Evolutionary conservation across 2,113 vertebrate species (phyloP).

Genomic region (Scomber scombrus): DNA sequence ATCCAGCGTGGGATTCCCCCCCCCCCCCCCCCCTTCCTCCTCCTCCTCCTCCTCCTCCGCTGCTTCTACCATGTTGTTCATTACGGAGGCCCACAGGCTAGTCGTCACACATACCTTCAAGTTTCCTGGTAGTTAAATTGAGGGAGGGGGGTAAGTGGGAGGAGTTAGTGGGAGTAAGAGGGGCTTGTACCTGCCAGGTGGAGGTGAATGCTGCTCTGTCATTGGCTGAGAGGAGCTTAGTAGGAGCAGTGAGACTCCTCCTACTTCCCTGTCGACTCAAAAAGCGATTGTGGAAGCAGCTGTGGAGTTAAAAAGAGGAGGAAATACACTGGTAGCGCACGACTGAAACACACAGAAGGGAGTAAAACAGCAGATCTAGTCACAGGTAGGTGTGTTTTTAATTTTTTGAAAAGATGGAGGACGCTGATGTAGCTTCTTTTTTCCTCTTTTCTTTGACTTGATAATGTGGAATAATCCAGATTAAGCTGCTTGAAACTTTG

Average conservation of each 20-base stretch:
- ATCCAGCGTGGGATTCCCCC: slow-evolving; percentile 59
- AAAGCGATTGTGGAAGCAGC: slow-evolving; percentile 40
- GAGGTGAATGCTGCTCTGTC: slow-evolving; percentile 27
- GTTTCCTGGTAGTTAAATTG: background rate
- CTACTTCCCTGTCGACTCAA: slow-evolving; percentile 50
- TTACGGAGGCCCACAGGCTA: background rate
- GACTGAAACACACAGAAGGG: background rate
- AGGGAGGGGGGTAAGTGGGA: background rate
- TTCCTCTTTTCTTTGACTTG: background rate
- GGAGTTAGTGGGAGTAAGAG: background rate
- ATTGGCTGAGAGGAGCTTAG: slow-evolving; percentile 61
- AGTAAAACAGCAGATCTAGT: background rate
- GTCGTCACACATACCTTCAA: slow-evolving; percentile 29
- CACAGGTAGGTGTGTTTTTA: slow-evolving; percentile 48
- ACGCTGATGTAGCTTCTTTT: no score
- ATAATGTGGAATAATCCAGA: background rate
- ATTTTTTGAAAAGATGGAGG: background rate
- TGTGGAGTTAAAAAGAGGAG: slow-evolving; percentile 33
- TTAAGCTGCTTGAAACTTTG: background rate
- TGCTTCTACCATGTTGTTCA: slow-evolving; percentile 16
- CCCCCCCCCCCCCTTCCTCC: background rate
- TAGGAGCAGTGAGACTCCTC: slow-evolving; percentile 34
- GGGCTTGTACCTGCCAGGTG: slow-evolving; percentile 66
- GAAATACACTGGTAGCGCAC: background rate
- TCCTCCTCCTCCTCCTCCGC: background rate